These are phyloP conservation scores for Tanypteryx hageni DNA, from an alignment of 2,888 invertebrate species.

Conservation along the genomic window DNA sequence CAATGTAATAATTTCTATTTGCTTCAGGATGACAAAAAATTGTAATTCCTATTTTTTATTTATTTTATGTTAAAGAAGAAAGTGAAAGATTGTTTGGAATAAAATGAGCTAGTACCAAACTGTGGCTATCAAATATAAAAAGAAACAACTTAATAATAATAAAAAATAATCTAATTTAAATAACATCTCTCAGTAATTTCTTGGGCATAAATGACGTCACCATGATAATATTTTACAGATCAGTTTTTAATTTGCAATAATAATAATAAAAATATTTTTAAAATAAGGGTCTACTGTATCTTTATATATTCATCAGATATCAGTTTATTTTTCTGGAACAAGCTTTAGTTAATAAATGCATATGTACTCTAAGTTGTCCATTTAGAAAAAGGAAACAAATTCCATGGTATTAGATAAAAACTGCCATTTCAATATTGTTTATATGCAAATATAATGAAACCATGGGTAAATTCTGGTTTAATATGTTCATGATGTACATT, in stretches of 20 bases:
- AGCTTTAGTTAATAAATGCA: not conserved
- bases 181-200: no score
- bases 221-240: not conserved
- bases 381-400: not conserved
- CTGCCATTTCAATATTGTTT: not conserved
- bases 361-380: not conserved
- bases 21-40: no score
- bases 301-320: not conserved
- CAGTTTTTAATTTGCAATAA: not conserved
- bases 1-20: no score
- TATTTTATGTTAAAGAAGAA: no score
- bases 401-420: not conserved
- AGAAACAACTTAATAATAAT: no score
- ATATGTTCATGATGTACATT: conserved; percentile 35
- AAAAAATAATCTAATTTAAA: no score
- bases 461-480: conserved; percentile 21
- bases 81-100: no score
- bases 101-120: no score
- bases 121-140: no score
- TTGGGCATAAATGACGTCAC: no score
- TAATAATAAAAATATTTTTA: not conserved
- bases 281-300: conserved; percentile 16
- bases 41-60: no score
- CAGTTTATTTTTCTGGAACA: not conserved
- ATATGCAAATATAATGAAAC: not conserved